phyloP scores from a whole-genome alignment of 2,113 vertebrate genomes.

The Bubo bubo region DNA sequence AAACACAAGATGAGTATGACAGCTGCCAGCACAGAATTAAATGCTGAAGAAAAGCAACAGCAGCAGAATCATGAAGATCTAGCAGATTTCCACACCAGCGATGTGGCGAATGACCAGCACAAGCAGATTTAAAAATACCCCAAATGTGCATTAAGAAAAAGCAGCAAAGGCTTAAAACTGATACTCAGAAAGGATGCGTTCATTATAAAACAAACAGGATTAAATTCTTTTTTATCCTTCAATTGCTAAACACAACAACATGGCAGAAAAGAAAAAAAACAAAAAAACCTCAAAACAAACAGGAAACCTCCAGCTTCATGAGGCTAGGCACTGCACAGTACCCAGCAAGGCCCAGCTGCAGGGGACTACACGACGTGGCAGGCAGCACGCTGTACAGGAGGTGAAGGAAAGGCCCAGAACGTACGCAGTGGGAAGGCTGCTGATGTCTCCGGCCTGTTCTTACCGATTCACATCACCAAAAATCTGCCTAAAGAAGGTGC shows the following conservation, averaged over 20 bases:
- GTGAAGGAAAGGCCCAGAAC: neutral
- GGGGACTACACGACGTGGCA: fast-evolving
- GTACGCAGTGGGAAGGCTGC: fast-evolving
- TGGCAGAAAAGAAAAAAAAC: neutral
- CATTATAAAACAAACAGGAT: neutral
- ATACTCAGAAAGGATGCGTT: neutral
- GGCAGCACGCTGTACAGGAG: neutral
- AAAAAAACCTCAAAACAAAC: neutral
- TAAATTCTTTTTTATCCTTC: neutral
- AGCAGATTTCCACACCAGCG: neutral
- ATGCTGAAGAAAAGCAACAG: neutral
- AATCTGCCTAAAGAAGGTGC: neutral
- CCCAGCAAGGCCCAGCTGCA: neutral
- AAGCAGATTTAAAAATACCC: neutral
- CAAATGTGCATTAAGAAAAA: neutral
- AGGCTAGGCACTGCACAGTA: neutral
- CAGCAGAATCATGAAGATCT: neutral
- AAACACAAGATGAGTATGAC: neutral
- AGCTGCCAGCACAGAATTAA: neutral
- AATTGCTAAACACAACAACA: neutral
- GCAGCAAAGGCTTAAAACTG: neutral
- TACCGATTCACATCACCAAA: fast-evolving
- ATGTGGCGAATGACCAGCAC: neutral
- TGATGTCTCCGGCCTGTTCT: fast-evolving
- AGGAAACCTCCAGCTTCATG: neutral